phyloP scores from a whole-genome alignment of 2,797 vertebrate species.

The Corythornis leucogaster region DNA sequence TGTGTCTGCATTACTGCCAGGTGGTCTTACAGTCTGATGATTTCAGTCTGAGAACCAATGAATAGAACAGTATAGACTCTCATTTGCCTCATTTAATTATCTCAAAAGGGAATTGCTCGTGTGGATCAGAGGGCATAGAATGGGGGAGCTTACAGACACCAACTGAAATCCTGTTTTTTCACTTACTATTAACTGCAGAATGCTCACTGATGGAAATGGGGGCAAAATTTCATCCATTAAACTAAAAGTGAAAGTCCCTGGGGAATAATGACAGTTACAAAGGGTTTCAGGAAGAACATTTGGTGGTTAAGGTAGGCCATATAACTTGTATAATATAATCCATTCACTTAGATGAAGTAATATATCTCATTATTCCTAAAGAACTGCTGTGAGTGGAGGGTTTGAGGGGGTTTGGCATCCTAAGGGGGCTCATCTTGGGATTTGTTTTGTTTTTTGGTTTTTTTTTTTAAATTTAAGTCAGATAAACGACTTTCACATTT shows the following conservation, averaged over 20 bases:
- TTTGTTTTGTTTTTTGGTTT: no score
- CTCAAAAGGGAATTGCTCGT: neutral
- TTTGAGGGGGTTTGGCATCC: neutral
- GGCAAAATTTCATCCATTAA: neutral
- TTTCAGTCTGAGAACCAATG: conserved; percentile 11
- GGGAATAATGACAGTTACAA: neutral
- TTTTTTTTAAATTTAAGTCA: neutral
- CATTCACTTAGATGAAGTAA: neutral
- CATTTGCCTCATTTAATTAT: neutral
- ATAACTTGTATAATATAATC: neutral
- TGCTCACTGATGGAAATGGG: neutral
- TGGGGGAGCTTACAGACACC: neutral
- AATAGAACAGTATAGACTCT: neutral
- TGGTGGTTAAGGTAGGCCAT: neutral
- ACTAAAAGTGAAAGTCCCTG: neutral
- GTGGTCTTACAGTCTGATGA: neutral
- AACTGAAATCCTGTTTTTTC: neutral
- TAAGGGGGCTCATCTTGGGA: neutral
- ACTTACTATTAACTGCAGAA: neutral
- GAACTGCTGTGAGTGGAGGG: fast-evolving
- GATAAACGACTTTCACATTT: neutral
- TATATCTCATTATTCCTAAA: neutral
- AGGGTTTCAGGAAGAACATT: neutral
- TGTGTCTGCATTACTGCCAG: neutral
- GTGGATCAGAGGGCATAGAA: neutral